Percentiles rank a stretch among this genome's conserved stretches.
phyloP scores from a whole-genome alignment of 23 tunicate species.

The Aplidium turbinatum region DNA sequence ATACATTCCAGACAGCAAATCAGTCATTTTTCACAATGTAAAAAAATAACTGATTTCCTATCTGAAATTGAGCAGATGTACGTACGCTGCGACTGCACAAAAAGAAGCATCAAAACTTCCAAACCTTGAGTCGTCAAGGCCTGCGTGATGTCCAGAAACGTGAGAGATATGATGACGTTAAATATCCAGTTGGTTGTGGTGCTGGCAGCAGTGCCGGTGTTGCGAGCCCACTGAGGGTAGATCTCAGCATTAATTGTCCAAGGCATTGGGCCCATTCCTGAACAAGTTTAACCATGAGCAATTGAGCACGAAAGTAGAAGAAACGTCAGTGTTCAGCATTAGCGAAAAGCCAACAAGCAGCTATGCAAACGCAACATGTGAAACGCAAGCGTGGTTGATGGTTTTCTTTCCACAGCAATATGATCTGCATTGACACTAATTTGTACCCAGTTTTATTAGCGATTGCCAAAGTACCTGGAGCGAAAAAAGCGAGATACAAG shows the following conservation, averaged over 20 bases:
- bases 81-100: background rate
- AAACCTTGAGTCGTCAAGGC: slow-evolving; percentile 64
- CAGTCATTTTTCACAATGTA: background rate
- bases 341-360: no score
- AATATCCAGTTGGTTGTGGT: slow-evolving; percentile 89
- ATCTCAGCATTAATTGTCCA: slow-evolving; percentile 97
- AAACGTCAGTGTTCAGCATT: no score
- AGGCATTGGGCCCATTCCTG: slow-evolving; percentile 97
- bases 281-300: no score
- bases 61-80: no score
- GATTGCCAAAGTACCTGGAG: slow-evolving; percentile 69
- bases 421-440: no score
- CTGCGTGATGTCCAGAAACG: slow-evolving; percentile 79
- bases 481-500: slow-evolving; percentile 79
- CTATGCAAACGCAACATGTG: no score
- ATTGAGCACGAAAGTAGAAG: no score
- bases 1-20: no score
- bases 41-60: background rate
- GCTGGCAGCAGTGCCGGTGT: slow-evolving; percentile 76
- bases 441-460: no score
- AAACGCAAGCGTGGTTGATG: no score
- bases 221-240: slow-evolving; percentile 94
- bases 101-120: background rate
- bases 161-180: slow-evolving; percentile 78
- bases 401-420: no score